Base-by-base conservation (phyloP, 2,113 vertebrate genomes). In the Lethenteron camtschaticum region DNA sequence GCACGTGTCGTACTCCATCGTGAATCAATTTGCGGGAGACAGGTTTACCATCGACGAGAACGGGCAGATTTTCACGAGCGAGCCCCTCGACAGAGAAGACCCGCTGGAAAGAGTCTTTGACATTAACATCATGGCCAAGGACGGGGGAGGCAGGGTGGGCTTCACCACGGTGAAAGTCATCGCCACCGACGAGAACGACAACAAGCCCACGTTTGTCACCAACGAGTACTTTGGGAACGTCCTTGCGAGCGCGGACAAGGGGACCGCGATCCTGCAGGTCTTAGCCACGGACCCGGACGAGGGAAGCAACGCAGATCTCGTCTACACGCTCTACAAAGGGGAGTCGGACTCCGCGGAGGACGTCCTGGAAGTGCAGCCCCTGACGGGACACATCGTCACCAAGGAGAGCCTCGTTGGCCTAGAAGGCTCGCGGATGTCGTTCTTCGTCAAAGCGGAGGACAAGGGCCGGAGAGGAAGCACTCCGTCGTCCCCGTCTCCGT, bases 331-430 rank as follows among this genome's bases (percentile, higher is more conserved):
- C 5, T 89, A 95, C 75, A n/a, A 11, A n/a, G 84, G 86, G 9
- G 86, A 91, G 57, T 83, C 84, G 70, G 86, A 88, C 77, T 89
- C 82, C 2, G 85, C 94, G 14, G 80, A 80, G 59, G 92, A 99
- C 76, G 95, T 95, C 76, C 84, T 96, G 79, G 87, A 96, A 80
- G 89, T 96, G 56, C 81, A 89, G 77, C 78, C 77, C 20, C 79
- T 84, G 16, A 84, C 83, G 56, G 92, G 94, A 3, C 14, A 87
- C 72, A 86, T 99, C 72, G 81, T 83, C 9, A 95, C 90, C 59
- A 95, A 85, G 80, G 94, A 99, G 78, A 99, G 89, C 75, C 81
- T 99, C 71, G 83, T 99, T 70, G 94, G 94, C 69, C 83, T 99
- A 71, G 94, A 99, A 81, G 86, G 87, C 70, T 84, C 90, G 14